Conservation (phyloP, 23 tunicate genomes). For the Ciona savignyi region DNA sequence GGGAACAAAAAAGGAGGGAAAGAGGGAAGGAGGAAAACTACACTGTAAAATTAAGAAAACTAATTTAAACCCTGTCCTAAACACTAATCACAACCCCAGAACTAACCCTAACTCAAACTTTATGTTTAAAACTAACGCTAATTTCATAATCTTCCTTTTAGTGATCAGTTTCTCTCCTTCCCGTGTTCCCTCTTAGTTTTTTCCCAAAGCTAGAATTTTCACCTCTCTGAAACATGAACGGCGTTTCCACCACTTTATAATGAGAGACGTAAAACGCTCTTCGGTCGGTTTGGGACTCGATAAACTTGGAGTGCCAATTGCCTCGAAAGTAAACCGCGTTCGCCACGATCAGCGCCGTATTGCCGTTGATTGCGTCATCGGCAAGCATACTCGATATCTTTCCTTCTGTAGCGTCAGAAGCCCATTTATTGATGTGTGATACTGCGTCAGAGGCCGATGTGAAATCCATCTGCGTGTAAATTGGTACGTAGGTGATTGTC, state of each 20-base stretch:
- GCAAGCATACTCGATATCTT: constrained; percentile 22
- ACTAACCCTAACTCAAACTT: too few species aligned
- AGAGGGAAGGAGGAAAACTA: too few species aligned
- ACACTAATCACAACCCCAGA: too few species aligned
- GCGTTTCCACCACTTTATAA: constrained; percentile 62
- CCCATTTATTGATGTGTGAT: constrained; percentile 55
- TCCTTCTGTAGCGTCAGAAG: constrained; percentile 38
- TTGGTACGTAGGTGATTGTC: background rate
- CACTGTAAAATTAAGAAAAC: too few species aligned
- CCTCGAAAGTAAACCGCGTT: constrained; percentile 82
- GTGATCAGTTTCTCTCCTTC: too few species aligned
- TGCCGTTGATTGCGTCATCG: constrained; percentile 15
- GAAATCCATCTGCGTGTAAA: background rate
- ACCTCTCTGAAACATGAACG: constrained; percentile 92
- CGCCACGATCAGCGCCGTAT: constrained; percentile 41
- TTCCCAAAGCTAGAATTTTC: too few species aligned
- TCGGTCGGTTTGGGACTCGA: constrained; percentile 35
- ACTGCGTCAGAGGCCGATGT: background rate
- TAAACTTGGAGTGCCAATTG: constrained; percentile 76
- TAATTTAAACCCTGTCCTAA: too few species aligned
- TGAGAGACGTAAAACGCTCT: constrained; percentile 68
- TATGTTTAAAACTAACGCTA: too few species aligned
- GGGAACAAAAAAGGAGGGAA: too few species aligned
- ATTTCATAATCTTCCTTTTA: too few species aligned
- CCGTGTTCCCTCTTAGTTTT: too few species aligned